Evolutionary conservation across 1,140 invertebrate genomes (phyloP), one percentile per base, ranked within the genome.

Genomic region (Drosophila lowei): DNA sequence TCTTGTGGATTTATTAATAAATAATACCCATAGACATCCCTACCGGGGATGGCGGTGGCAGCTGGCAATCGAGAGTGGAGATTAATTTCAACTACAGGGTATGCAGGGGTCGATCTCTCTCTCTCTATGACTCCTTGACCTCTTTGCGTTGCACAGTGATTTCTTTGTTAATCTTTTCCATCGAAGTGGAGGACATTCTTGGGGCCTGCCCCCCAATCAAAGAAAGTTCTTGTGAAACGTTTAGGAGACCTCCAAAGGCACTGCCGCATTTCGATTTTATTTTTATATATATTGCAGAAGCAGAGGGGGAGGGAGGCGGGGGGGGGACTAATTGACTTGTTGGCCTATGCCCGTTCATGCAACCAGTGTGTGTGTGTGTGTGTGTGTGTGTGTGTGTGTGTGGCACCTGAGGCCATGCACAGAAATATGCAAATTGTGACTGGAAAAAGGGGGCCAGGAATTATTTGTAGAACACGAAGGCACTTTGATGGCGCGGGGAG

Each of bases 371-470:
- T 38, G 25, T 3, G 23, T 23, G 23, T 23, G 23, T 30, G 30
- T 30, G 16, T 43, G 38, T 18, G 34, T 1, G 23, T 5, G 42
- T 46, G 49, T 38, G 41, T 63, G 28, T 28, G 50, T 15, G 53
- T 44, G n/a, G 15, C 71, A 74, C 75, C 56, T 66, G 60, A 28
- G 65, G 72, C 66, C 21, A 28, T 41, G 41, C 53, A 63, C 46
- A 42, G 60, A 50, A 72, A 62, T 79, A 84, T 80, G 72, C 77
- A 77, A 85, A 80, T 80, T 60, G 72, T 38, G 44, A 16, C 30
- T 50, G 21, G 48, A 61, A 18, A 43, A 34, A 5, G 18, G 38
- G 34, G 44, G 42, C 28, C 30, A 43, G 41, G 60, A 73, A 34
- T 55, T 54, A 38, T 72, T 72, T 52, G 53, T 47, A 43, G 59